Evolutionary conservation across 2,888 invertebrate genomes (phyloP), one percentile per base, ranked within the genome.

Genomic region (Automeris io): DNA sequence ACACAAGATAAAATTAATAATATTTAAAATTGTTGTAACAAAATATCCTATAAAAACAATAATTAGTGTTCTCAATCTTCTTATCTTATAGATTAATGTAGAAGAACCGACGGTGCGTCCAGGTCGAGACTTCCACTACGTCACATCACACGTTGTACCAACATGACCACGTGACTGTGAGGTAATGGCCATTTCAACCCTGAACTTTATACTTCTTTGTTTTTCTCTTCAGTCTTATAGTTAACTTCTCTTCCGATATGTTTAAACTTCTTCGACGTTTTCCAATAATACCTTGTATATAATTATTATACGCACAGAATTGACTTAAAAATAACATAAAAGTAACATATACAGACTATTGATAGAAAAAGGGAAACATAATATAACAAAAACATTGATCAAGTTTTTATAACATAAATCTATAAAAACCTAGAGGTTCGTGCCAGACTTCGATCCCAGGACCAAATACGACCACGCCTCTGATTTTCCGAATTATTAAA

Each of bases 121-220:
- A 71, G 78, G 72, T 66, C 81, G 82, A 83, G 68, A 85, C 80
- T 80, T 79, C 82, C 82, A 83, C 81, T 85, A 83, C 83, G 80
- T 82, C 85, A 85, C 85, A 85, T 83, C 83, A 83, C 85, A 83
- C 81, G 85, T 85, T 81, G 79, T 83, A 74, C 66, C 65, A 57
- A 54, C 43, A 64, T 65, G 80, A 83, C 81, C 77, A 85, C 83
- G 85, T 83, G 85, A 83, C 79, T 79, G 83, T 85, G 83, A 83
- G 82, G 83, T 85, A 85, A 82, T 83, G 83, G 83, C 80, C 62
- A 79, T 83, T 75, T 82, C 82, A 81, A 75, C 65, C 77, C 80
- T 77, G 77, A 71, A 76, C 73, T 47, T 61, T 54, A 32, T 16
- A 50, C 44, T 61, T 58, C 49, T 33, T 33, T 35, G 39, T 60